Conservation (phyloP, 2,797 vertebrate genomes). For the Orientallactaga sibirica region DNA sequence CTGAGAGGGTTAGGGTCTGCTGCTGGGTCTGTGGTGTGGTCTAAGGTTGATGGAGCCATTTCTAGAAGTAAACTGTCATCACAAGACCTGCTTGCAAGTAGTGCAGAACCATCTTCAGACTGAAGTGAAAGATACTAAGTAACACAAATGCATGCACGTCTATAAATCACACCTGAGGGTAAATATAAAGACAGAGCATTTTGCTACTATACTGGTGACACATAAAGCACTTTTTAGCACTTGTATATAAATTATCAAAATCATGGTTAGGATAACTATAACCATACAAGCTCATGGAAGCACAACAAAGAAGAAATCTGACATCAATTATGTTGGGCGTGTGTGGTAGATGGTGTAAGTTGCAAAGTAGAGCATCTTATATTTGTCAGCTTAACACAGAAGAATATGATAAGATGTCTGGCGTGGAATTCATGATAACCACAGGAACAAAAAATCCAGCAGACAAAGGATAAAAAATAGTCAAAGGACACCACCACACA, state of each 20-base stretch:
- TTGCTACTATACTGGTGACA: neutral
- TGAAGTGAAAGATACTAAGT: neutral
- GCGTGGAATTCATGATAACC: neutral
- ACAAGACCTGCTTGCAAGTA: neutral
- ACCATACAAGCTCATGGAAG: neutral
- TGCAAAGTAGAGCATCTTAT: neutral
- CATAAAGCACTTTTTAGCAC: neutral
- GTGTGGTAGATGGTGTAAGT: neutral
- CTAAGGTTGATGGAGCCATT: neutral
- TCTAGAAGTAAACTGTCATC: neutral
- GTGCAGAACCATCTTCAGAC: neutral
- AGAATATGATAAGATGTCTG: neutral
- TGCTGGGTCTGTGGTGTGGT: no score
- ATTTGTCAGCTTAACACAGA: neutral
- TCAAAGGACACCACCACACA: neutral
- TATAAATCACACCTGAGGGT: neutral
- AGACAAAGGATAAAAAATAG: neutral
- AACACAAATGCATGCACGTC: neutral
- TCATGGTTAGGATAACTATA: neutral
- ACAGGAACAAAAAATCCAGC: neutral
- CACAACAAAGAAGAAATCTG: neutral
- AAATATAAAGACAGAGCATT: neutral
- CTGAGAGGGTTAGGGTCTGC: no score
- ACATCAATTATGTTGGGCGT: neutral
- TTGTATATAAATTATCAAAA: neutral